Evolutionary conservation across 2,113 vertebrate species (phyloP), one percentile per base, ranked within the genome.

Genomic region (Apodemus speciosus): DNA sequence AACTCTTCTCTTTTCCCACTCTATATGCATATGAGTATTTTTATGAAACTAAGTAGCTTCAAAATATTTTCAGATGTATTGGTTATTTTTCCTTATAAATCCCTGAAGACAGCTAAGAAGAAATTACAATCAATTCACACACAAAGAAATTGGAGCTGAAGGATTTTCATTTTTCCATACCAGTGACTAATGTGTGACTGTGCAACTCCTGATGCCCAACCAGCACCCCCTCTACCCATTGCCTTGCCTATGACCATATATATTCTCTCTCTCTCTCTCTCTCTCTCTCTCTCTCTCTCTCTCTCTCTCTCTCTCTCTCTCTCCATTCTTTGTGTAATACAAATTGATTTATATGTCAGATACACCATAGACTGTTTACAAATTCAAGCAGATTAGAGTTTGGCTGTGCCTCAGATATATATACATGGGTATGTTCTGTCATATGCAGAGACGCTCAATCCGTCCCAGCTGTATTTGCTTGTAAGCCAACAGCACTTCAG

Each of bases 341-440:
- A 9, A 64, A 84, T 95, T 90, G 13, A 68, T 62, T 88, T 77
- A 6, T 40, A 73, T 69, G 10, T 85, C 35, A 85, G 49, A 86
- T 46, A 35, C 20, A 93, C 64, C 60, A 32, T 81, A 80, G 43
- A 69, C 15, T 58, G 77, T 73, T 69, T 79, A 81, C 18, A 90
- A 60, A 81, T 75, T 72, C 56, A 77, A 23, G 6, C 69, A 72
- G 32, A 94, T 85, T 56, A 60, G 21, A 93, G 66, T 88, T 77
- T 38, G 16, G 18, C 56, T 68, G 35, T 80, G 9, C 9, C 51
- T 71, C 75, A 49, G 20, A 32, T 4, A 68, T 3, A 8, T 0
- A 9, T 2, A 38, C 13, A 25, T 38, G 15, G 6, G n/a, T 51
- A 40, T 32, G 16, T 58, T 62, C 46, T 56, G 30, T 76, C 51